Percentiles rank a stretch among this genome's conserved stretches.
These are phyloP conservation scores for Mnemiopsis leidyi DNA, from an alignment of 37 sponge, comb jelly and placozoan species.

Conservation along the genomic window DNA sequence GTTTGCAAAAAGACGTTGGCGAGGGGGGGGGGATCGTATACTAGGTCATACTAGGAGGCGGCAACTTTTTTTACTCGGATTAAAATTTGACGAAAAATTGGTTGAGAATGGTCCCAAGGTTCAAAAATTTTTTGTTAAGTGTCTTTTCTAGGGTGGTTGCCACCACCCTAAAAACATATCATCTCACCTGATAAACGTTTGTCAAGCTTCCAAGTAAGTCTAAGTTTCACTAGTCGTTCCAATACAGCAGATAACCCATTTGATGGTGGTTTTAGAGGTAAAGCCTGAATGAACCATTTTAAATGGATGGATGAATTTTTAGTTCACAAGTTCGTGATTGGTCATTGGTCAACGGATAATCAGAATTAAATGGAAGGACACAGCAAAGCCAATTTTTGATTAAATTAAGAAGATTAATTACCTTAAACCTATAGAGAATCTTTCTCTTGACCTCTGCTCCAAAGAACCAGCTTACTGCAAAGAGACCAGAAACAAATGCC, in stretches of 20 bases:
- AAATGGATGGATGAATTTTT: too few species aligned
- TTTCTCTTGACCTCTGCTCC: slow-evolving; percentile 46
- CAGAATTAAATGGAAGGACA: background rate
- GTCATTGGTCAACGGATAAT: too few species aligned
- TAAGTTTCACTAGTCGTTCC: slow-evolving; percentile 2
- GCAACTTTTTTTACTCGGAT: too few species aligned
- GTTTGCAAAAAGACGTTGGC: too few species aligned
- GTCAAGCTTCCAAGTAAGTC: slow-evolving; percentile 59
- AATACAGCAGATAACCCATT: slow-evolving; percentile 33
- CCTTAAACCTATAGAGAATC: slow-evolving; percentile 59
- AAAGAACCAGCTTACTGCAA: slow-evolving; percentile 65
- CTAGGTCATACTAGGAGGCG: too few species aligned
- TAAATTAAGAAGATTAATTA: background rate
- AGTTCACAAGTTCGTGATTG: background rate
- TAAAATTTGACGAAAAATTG: too few species aligned
- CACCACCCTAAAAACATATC: too few species aligned
- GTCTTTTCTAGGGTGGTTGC: too few species aligned
- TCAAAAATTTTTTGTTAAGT: too few species aligned
- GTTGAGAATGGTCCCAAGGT: too few species aligned
- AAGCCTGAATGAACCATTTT: too few species aligned
- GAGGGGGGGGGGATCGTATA: too few species aligned
- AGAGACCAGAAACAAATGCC: slow-evolving; percentile 9
- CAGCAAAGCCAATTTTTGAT: background rate
- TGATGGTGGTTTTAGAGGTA: slow-evolving; percentile 26
- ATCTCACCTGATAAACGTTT: background rate